Base-by-base conservation (phyloP, 2,113 vertebrate species). In the Galemys pyrenaicus region DNA sequence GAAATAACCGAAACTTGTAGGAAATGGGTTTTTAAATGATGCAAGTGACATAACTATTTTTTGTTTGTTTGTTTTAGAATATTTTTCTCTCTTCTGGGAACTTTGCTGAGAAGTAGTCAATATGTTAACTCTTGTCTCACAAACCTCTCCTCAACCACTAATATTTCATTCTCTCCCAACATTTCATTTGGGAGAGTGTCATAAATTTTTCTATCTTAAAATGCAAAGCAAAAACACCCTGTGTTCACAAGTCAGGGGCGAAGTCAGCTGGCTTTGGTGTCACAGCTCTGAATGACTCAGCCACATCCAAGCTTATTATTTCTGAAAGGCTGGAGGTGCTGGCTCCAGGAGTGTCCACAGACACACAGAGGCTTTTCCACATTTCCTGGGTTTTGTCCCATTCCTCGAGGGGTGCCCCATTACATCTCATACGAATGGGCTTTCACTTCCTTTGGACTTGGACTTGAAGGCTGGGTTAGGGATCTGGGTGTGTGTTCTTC, bases 331-430 rank as follows among this genome's bases (percentile, higher is more conserved):
- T 39, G 37, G 20, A 51, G 41, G 5, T 3, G 5, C 1, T 5
- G 28, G 68, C 84, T 62, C 67, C 0, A 1, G n/a, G 68, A 9
- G 30, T 28, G 9, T 56, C 44, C 39, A 89, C 75, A 1, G 1
- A 39, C n/a, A 62, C 80, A 9, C 10, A 0, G 65, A 93, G 79
- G 46, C 67, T 64, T 89, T 68, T 51, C 49, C 64, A 85, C 17
- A 4, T 71, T 64, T 56, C 67, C 89, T 65, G 44, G 35, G 64
- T 83, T 94, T 81, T 87, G 67, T 85, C 58, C 83, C 44, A 10
- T n/a, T 87, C 89, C n/a, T 91, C 35, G 16, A 4, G 3, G 93
- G 85, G 73, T 58, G 87, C 80, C 94, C 94, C 95, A 87, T 94
- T 79, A 78, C 28, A 49, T 64, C 64, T 17, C 71, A 68, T 74